A percentile compares a stretch with the other conserved stretches of the same genome.
phyloP scores from a whole-genome alignment of 2,113 vertebrate genomes.

The Phainopepla nitens region DNA sequence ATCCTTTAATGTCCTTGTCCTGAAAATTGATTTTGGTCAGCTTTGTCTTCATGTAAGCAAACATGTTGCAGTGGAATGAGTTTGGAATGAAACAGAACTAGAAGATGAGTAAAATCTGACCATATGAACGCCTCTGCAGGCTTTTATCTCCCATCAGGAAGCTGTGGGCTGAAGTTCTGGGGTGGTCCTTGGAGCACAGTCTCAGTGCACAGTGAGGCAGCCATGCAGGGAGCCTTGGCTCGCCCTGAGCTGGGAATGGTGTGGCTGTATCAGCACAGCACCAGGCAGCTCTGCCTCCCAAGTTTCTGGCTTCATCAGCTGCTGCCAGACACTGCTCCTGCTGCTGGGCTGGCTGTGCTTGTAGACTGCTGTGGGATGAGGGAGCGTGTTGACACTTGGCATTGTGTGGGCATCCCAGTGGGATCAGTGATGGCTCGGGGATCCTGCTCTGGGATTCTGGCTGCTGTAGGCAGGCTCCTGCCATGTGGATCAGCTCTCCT shows the following conservation, averaged over 20 bases:
- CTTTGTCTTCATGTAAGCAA: neutral
- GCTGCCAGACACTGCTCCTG: neutral
- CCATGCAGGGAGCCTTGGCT: neutral
- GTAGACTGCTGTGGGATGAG: neutral
- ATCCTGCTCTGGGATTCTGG: neutral
- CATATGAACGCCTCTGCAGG: conserved; percentile 28
- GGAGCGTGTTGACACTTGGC: neutral
- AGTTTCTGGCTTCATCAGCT: neutral
- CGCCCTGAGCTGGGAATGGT: neutral
- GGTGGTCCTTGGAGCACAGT: conserved; percentile 28
- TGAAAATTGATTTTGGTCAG: neutral
- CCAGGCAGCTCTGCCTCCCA: conserved; percentile 5
- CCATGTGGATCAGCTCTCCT: conserved; percentile 8
- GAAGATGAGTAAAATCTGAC: conserved; percentile 49
- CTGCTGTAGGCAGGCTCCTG: neutral
- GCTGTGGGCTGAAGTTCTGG: conserved; percentile 59
- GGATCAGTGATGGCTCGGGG: neutral
- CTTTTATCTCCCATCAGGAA: conserved; percentile 56
- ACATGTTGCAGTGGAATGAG: conserved; percentile 3
- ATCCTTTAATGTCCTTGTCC: neutral
- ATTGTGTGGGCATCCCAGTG: neutral
- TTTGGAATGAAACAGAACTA: conserved; percentile 25
- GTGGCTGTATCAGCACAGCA: neutral
- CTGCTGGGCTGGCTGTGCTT: neutral
- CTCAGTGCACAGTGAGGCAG: neutral